Percentiles rank a stretch among this genome's conserved stretches.
Conservation (phyloP, 2,888 invertebrate species). For the Flexamia atlantica region DNA sequence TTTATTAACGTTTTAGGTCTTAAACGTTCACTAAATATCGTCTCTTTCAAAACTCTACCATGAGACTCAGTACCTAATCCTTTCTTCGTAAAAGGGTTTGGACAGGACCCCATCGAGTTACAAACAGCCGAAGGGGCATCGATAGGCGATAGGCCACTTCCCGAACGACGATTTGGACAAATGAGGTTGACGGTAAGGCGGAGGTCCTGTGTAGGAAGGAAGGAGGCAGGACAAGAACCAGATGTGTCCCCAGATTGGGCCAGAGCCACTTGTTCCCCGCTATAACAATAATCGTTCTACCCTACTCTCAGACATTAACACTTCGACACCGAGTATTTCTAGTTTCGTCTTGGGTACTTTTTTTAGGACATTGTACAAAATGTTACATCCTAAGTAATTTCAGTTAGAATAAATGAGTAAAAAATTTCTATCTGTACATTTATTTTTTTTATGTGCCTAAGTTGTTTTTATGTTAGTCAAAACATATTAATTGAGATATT, state of each 20-base stretch:
- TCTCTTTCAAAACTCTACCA: too few relatives aligned
- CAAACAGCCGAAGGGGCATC: background rate
- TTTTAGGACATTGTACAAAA: too few relatives aligned
- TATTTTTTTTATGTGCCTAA: too few relatives aligned
- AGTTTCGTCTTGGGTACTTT: too few relatives aligned
- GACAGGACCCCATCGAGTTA: background rate
- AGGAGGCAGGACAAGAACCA: background rate
- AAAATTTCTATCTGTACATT: too few relatives aligned
- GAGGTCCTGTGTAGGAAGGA: background rate
- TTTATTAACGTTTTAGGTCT: too few relatives aligned
- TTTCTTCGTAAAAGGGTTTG: constrained; percentile 1
- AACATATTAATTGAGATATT: too few relatives aligned
- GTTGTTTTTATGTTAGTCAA: too few relatives aligned
- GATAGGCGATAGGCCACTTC: background rate
- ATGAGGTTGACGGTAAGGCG: background rate
- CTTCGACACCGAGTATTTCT: background rate
- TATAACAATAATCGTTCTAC: constrained; percentile 29
- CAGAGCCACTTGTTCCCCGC: background rate
- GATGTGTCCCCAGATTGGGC: constrained; percentile 28
- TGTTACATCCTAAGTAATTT: too few relatives aligned
- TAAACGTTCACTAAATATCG: too few relatives aligned
- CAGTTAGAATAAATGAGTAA: too few relatives aligned
- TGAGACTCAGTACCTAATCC: background rate
- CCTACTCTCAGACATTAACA: constrained; percentile 15
- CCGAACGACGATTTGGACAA: background rate